These are phyloP conservation scores for Spilogale gracilis DNA, from an alignment of 2,113 vertebrate species.

Conservation along the genomic window DNA sequence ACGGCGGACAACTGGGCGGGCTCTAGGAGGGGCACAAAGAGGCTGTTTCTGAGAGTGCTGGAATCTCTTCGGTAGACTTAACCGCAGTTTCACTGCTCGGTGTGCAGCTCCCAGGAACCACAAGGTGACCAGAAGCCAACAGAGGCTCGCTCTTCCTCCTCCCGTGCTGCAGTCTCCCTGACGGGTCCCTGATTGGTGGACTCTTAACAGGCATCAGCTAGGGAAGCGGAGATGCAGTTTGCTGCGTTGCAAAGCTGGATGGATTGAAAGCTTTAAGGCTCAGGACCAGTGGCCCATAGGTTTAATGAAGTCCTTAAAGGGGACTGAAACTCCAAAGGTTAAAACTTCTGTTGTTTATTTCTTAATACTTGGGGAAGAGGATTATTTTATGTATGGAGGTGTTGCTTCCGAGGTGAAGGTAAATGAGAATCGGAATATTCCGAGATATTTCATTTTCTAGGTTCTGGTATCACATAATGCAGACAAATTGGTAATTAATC, in stretches of 20 bases:
- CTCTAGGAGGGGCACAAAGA: fast-evolving
- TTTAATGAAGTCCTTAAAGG: constrained; percentile 3
- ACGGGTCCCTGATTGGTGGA: fast-evolving
- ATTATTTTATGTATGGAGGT: not conserved
- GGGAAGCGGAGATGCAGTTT: not conserved
- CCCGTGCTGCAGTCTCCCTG: not conserved
- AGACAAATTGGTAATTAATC: not conserved
- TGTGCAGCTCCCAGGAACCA: not conserved
- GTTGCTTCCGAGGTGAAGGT: not conserved
- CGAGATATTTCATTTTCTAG: not conserved
- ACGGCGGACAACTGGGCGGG: fast-evolving
- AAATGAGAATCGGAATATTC: not conserved
- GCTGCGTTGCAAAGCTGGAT: not conserved
- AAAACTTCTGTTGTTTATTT: not conserved
- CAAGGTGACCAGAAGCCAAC: not conserved
- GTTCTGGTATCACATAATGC: not conserved
- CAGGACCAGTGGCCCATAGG: too few relatives aligned
- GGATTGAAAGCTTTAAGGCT: not conserved
- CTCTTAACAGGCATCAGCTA: too few relatives aligned
- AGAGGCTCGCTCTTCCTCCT: not conserved
- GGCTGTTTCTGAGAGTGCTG: not conserved
- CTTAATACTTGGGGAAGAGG: not conserved
- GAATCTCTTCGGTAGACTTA: not conserved
- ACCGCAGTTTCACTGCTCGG: not conserved
- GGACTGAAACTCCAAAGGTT: not conserved